These are phyloP conservation scores for Urocitellus parryii DNA, from an alignment of 2,113 vertebrate genomes.

Conservation along the genomic window DNA sequence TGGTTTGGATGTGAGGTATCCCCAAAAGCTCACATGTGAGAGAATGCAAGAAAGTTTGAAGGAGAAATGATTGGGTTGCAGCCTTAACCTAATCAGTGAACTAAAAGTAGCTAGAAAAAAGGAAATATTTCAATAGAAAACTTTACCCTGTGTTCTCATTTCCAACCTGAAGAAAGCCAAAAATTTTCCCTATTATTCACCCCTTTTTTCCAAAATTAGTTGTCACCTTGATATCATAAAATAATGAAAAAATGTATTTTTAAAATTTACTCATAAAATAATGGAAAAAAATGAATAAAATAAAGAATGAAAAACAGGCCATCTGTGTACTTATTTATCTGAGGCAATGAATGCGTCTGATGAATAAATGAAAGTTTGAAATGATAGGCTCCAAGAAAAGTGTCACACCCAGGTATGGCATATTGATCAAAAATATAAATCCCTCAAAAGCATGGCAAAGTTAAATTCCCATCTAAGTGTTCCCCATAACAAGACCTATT, in stretches of 20 bases:
- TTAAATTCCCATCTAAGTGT: not conserved
- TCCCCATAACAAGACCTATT: not conserved
- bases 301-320: not conserved
- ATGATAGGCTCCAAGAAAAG: not conserved
- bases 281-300: not conserved
- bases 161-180: not conserved
- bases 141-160: not conserved
- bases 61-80: too few relatives aligned
- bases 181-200: not conserved
- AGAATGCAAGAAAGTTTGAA: too few relatives aligned
- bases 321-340: not conserved
- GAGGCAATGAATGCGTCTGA: not conserved
- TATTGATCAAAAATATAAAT: not conserved
- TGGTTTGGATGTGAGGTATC: too few relatives aligned
- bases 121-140: not conserved
- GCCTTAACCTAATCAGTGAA: too few relatives aligned
- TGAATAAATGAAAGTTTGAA: slow-evolving; percentile 1
- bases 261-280: not conserved
- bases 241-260: not conserved
- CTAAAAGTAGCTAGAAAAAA: not conserved
- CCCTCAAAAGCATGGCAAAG: not conserved
- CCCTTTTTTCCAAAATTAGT: not conserved
- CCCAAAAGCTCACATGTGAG: too few relatives aligned
- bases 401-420: not conserved
- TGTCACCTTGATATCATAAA: not conserved